Evolutionary conservation across 2,888 invertebrate species (phyloP).

Genomic region (Eurytoma adleriae): DNA sequence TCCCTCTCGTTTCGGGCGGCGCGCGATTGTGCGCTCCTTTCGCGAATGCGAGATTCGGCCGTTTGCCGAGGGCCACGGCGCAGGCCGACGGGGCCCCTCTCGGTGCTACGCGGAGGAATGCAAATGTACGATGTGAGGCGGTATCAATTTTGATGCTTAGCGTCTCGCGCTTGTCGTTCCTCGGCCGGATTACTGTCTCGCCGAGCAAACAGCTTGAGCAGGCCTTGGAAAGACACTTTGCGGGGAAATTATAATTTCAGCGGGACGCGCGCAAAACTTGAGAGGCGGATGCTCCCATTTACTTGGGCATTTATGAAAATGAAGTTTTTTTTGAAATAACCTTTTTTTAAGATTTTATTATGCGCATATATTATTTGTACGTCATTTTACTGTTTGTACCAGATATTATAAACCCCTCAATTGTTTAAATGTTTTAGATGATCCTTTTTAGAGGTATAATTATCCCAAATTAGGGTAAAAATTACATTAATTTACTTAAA

Average conservation of each 20-base stretch:
- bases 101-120: background rate
- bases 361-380: no score
- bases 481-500: no score
- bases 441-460: no score
- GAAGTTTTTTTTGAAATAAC: no score
- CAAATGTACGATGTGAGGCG: slow-evolving; percentile 6
- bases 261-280: background rate
- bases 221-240: background rate
- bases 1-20: background rate
- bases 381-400: no score
- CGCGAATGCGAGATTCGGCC: background rate
- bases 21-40: slow-evolving; percentile 1
- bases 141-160: slow-evolving; percentile 19
- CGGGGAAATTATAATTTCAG: no score
- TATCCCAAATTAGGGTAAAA: no score
- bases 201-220: background rate
- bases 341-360: no score
- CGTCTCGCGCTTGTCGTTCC: background rate
- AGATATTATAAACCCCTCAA: no score
- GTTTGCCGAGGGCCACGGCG: background rate
- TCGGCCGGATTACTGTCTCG: slow-evolving; percentile 7
- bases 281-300: background rate
- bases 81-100: background rate
- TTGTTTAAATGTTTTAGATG: no score
- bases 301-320: background rate